phyloP scores from a whole-genome alignment of 2,113 vertebrate genomes.

The Pterocles burchelli region DNA sequence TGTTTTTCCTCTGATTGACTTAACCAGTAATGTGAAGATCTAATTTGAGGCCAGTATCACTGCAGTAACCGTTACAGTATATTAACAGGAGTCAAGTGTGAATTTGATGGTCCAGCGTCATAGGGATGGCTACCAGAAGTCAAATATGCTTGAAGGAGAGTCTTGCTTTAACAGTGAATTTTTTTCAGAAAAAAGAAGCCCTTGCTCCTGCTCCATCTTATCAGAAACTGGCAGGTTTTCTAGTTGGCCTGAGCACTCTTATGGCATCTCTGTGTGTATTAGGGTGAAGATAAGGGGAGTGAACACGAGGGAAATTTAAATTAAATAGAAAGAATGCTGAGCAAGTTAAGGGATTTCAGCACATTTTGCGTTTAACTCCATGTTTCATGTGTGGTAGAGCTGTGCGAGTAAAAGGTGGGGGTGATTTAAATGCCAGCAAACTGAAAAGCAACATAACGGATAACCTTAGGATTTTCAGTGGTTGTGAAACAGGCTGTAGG shows the following conservation, averaged over 20 bases:
- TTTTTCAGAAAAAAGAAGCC: neutral
- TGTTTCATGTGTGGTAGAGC: neutral
- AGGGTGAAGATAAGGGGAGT: neutral
- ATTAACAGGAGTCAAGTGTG: neutral
- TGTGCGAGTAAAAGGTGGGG: neutral
- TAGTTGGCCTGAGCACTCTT: neutral
- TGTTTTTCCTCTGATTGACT: neutral
- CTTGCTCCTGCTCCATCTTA: neutral
- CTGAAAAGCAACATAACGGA: neutral
- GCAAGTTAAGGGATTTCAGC: neutral
- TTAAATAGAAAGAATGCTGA: neutral
- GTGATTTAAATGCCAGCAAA: neutral
- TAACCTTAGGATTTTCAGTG: neutral
- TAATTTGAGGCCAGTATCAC: neutral
- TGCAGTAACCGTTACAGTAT: neutral
- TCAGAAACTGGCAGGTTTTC: neutral
- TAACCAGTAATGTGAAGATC: neutral
- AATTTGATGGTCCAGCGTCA: neutral
- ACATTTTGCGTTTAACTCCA: neutral
- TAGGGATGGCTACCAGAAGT: neutral
- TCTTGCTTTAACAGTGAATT: neutral
- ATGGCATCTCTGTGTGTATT: neutral
- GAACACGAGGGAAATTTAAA: slow-evolving; percentile 4
- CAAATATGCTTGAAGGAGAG: neutral
- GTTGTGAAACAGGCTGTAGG: neutral